Percentiles rank a stretch among this genome's conserved stretches.
These are phyloP conservation scores for Pluvialis apricaria DNA, from an alignment of 2,113 vertebrate genomes.

Conservation along the genomic window DNA sequence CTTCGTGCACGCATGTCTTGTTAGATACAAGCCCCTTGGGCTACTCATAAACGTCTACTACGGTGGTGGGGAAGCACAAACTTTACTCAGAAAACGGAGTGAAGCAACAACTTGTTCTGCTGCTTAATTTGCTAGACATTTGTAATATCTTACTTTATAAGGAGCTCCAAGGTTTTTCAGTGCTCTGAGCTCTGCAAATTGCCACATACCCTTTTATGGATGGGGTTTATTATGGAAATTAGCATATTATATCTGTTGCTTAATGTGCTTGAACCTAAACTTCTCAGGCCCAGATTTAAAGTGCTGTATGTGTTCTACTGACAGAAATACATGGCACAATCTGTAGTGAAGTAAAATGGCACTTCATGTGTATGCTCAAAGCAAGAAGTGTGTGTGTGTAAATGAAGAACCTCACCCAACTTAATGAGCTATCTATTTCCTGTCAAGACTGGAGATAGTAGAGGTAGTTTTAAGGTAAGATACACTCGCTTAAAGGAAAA, in stretches of 20 bases:
- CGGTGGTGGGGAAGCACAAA: not conserved
- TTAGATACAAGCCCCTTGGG: not conserved
- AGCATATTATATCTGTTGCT: not conserved
- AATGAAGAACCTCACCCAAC: not conserved
- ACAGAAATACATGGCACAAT: not conserved
- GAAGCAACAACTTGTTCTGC: conserved; percentile 28
- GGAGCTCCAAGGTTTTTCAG: not conserved
- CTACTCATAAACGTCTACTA: not conserved
- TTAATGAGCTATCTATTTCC: not conserved
- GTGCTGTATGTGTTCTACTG: not conserved
- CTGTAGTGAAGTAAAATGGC: not conserved
- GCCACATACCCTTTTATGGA: conserved; percentile 10
- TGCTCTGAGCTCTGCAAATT: not conserved
- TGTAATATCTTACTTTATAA: conserved; percentile 31
- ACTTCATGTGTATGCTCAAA: not conserved
- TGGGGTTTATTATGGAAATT: not conserved
- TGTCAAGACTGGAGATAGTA: not conserved
- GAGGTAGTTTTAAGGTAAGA: not conserved
- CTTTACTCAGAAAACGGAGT: not conserved
- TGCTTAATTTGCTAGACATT: not conserved
- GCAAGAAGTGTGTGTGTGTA: not conserved
- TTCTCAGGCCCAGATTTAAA: not conserved
- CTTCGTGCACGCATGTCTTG: not conserved
- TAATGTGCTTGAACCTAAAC: not conserved
- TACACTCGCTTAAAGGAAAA: not conserved